phyloP scores from a whole-genome alignment of 2,113 vertebrate species.

The Saguinus imperator region DNA sequence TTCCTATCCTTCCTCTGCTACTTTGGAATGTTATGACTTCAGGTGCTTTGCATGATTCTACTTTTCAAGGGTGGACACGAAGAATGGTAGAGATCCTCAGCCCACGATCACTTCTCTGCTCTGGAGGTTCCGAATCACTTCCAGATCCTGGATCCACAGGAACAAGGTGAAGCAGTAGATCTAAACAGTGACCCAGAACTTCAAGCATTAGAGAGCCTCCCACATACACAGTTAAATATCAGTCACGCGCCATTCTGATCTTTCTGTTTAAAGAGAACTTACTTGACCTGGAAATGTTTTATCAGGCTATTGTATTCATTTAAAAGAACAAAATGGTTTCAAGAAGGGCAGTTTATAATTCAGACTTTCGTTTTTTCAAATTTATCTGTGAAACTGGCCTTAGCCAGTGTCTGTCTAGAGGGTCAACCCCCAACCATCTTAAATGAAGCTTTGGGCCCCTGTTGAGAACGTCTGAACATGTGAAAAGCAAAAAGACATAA shows the following conservation, averaged over 20 bases:
- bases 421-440: too few relatives aligned
- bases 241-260: fast-evolving
- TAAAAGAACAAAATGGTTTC: neutral
- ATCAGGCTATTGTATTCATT: too few relatives aligned
- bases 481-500: neutral
- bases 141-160: fast-evolving
- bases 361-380: neutral
- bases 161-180: neutral
- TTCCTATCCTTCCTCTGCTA: fast-evolving
- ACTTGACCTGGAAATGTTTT: neutral
- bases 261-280: neutral
- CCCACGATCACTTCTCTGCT: too few relatives aligned
- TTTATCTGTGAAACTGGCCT: neutral
- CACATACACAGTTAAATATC: fast-evolving
- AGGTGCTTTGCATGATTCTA: fast-evolving
- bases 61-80: fast-evolving
- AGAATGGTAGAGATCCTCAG: fast-evolving
- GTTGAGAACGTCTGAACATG: neutral
- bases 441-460: neutral
- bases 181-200: fast-evolving
- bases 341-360: neutral
- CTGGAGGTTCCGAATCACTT: fast-evolving
- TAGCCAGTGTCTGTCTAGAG: neutral
- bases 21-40: too few relatives aligned
- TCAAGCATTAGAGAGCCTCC: fast-evolving